Base-by-base conservation (phyloP, 2,113 vertebrate species). In the Forbesichthys agassizii region DNA sequence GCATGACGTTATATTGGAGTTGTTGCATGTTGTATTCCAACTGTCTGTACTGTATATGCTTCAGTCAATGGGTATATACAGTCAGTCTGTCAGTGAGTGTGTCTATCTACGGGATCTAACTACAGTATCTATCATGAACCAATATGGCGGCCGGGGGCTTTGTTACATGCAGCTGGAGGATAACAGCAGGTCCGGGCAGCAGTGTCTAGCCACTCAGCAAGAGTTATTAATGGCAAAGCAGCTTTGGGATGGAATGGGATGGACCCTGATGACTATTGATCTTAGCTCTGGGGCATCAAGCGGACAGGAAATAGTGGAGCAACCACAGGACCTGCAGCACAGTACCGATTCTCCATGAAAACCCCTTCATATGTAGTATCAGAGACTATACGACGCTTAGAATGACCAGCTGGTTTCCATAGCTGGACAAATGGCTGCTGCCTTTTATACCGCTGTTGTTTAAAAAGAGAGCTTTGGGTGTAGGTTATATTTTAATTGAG, bases 261-360 rank as follows among this genome's bases (percentile, higher is more conserved):
- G 80, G 80, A 74, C 75, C 74, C 71, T 90, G 81, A 87, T 85
- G 84, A 84, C 76, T 87, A 88, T 86, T 71, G 86, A 90, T 88
- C 78, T 75, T 13, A 16, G 61, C 63, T 33, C 46, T 75, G 73
- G 68, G 72, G 71, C 75, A 61, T 64, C 57, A 64, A 61, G 64
- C 67, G 13, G 70, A 71, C 56, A 69, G 76, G 61, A 79, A 69
- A 79, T 64, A 53, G 61, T 70, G 70, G 70, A 75, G 75, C 49
- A 63, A 68, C 66, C 59, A 71, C 63, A 71, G 49, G 68, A 79
- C 83, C 82, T 77, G 79, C 58, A 66, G 46, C 4, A 12, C 77
- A 73, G 54, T 61, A 18, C 70, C 55, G 74, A 71, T 78, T 80
- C 62, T 67, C 70, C 46, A 67, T 68, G 53, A 80, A 72, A 78